phyloP scores from a whole-genome alignment of 2,888 invertebrate species.

The Nomada fucata region DNA sequence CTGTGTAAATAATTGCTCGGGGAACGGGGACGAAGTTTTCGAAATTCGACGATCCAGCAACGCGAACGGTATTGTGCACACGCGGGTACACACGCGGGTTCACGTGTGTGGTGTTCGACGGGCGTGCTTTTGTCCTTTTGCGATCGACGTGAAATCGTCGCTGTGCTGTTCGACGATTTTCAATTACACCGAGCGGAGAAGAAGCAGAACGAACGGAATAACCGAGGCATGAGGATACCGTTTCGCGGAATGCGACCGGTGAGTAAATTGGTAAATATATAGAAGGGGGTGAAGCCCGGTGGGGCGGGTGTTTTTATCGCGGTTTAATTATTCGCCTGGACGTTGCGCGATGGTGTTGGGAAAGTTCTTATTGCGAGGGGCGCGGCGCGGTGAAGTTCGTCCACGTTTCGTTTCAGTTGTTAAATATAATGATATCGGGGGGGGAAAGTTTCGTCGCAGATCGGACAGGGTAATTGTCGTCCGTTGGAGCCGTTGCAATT shows the following conservation, averaged over 20 bases:
- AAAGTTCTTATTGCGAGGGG: too few species aligned
- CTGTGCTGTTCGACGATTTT: constrained; percentile 37
- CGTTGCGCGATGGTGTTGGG: too few species aligned
- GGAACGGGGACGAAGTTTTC: constrained; percentile 25
- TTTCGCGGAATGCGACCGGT: background rate
- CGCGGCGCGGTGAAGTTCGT: too few species aligned
- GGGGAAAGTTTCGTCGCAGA: too few species aligned
- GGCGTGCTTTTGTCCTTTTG: constrained; percentile 3
- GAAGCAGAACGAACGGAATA: constrained; percentile 3
- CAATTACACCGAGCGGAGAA: constrained; percentile 36
- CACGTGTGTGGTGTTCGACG: background rate
- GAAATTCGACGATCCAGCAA: background rate
- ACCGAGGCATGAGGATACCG: background rate
- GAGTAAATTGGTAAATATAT: constrained; percentile 2
- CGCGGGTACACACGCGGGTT: background rate
- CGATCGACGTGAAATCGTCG: constrained; percentile 1
- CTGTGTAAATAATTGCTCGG: constrained; percentile 47
- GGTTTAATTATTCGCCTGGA: too few species aligned
- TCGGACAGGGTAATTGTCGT: too few species aligned
- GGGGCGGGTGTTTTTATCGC: too few species aligned
- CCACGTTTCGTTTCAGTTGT: too few species aligned
- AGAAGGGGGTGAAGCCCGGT: too few species aligned
- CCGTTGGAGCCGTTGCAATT: too few species aligned
- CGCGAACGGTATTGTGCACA: background rate
- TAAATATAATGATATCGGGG: too few species aligned